These are phyloP conservation scores for Tortrix viridana DNA, from an alignment of 2,888 invertebrate species.

Conservation along the genomic window DNA sequence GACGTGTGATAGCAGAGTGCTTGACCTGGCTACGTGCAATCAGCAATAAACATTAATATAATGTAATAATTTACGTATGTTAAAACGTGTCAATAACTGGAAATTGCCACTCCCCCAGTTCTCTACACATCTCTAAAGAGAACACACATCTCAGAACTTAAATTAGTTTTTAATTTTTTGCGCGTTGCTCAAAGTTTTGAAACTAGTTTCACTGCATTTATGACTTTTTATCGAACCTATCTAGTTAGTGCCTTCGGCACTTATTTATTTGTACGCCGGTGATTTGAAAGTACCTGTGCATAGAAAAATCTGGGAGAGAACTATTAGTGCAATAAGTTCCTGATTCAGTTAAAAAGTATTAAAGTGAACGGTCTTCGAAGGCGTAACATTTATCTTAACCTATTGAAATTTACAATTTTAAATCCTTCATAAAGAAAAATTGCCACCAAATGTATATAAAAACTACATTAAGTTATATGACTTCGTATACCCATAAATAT, in stretches of 20 bases:
- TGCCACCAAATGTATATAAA: no score
- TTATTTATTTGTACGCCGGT: not conserved
- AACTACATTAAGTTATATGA: no score
- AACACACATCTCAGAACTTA: not conserved
- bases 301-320: not conserved
- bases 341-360: not conserved
- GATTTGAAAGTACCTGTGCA: not conserved
- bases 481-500: no score
- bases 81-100: slow-evolving; percentile 10
- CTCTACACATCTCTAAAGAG: slow-evolving; percentile 11
- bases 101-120: slow-evolving; percentile 28
- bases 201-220: not conserved
- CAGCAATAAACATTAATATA: slow-evolving; percentile 1
- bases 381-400: no score
- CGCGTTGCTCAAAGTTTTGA: no score
- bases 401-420: no score
- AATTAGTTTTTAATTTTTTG: not conserved
- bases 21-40: slow-evolving; percentile 25
- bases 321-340: not conserved
- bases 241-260: not conserved
- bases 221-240: not conserved
- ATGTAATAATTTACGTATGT: not conserved
- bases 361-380: not conserved
- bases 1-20: slow-evolving; percentile 22
- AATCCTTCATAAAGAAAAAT: no score